Evolutionary conservation across 2,797 vertebrate species (phyloP), one percentile per base, ranked within the genome.

Genomic region (Leuciscus waleckii): DNA sequence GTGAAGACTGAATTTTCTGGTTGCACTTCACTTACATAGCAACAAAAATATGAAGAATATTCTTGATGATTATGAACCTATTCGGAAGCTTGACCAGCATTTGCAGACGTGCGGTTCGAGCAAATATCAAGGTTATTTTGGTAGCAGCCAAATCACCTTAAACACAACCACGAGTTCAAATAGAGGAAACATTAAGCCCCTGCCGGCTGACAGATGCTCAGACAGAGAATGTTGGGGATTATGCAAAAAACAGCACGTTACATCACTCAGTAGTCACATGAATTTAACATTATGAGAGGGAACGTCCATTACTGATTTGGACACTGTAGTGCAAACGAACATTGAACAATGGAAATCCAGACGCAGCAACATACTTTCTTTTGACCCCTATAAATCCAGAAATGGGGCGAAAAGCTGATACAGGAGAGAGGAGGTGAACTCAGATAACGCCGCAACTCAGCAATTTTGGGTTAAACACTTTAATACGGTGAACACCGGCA

Each of bases 191-290:
- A 54, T 51, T 81, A 85, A 79, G 79, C 61, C 63, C 46, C 37
- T 51, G 76, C 84, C 63, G 75, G 41, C 73, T 78, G 85, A 89
- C 88, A 85, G 85, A 89, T 87, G 85, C 85, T 85, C 85, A 82
- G 58, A 89, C 77, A 58, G 78, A 78, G 82, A 82, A 85, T 82
- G 73, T 78, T 75, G 82, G 82, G 85, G 82, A 84, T 89, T 83
- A 84, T 85, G 78, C 43, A 67, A 79, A 84, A 63, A 84, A 35
- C 68, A 74, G 82, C 63, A 41, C 32, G 56, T 87, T 87, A 86
- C 79, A 85, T 87, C 82, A 88, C 77, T 81, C 56, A 79, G 19
- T 67, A 26, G 79, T 90, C 82, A 86, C 75, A 83, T 87, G 81
- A 89, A 82, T 35, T 70, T 63, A 23, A 84, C 86, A 81, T 46